A percentile compares a stretch with the other conserved stretches of the same genome.
Evolutionary conservation across 2,113 vertebrate species (phyloP).

Genomic region (Lepus europaeus): DNA sequence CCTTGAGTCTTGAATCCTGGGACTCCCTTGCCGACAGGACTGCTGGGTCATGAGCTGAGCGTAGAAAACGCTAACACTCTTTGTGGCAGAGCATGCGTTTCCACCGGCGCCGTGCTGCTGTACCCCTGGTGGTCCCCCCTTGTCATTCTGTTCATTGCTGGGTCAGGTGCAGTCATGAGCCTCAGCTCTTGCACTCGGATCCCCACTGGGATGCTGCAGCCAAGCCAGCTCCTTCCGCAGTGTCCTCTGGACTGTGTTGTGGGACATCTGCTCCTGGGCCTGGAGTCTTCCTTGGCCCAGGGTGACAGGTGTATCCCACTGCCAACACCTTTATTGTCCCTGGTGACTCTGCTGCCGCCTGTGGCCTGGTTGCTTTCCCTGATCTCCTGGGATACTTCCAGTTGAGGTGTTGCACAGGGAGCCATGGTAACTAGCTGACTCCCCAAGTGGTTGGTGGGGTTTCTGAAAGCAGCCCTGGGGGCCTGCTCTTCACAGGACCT

Average conservation of each 20-base stretch:
- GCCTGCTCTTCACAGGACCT: not conserved
- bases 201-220: not conserved
- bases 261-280: not conserved
- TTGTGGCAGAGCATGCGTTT: not conserved
- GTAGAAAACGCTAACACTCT: not conserved
- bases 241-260: not conserved
- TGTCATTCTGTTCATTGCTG: not conserved
- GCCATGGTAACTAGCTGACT: not conserved
- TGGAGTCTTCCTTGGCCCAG: not conserved
- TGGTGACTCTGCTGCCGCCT: not conserved
- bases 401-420: not conserved
- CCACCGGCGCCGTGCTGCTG: not conserved
- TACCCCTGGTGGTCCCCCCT: no score
- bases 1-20: not conserved
- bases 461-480: not conserved
- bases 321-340: slow-evolving; percentile 3
- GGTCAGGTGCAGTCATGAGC: no score
- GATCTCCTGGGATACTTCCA: not conserved
- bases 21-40: not conserved
- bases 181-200: not conserved
- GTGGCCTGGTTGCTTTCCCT: slow-evolving; percentile 5
- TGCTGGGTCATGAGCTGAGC: not conserved
- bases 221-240: not conserved
- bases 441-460: not conserved
- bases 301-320: not conserved